A percentile compares a stretch with the other conserved stretches of the same genome.
Evolutionary conservation across 1,140 invertebrate genomes (phyloP).

Genomic region (Trachelipus rathkii): DNA sequence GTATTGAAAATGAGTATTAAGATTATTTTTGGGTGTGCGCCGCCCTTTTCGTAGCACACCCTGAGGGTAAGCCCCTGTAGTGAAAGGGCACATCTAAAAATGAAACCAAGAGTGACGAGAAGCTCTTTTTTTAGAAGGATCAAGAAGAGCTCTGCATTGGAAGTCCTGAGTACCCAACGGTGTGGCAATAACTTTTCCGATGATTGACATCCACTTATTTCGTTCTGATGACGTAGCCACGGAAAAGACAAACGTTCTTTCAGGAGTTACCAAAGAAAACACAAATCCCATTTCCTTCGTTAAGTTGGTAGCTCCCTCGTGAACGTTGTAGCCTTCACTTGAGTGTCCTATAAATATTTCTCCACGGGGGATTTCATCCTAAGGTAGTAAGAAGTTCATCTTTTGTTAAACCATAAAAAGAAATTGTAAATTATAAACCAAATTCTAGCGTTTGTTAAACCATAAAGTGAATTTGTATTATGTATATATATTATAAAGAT

Average conservation of each 20-base stretch:
- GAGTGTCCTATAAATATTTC: slow-evolving; percentile 81
- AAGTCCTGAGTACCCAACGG: slow-evolving; percentile 74
- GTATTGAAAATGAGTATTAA: too few species aligned
- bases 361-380: slow-evolving; percentile 81
- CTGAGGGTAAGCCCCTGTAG: too few species aligned
- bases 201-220: slow-evolving; percentile 71
- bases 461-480: too few species aligned
- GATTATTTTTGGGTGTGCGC: too few species aligned
- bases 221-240: slow-evolving; percentile 70
- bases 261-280: slow-evolving; percentile 82
- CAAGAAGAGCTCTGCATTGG: slow-evolving; percentile 56
- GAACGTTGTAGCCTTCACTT: slow-evolving; percentile 67
- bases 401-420: too few species aligned
- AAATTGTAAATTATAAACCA: too few species aligned
- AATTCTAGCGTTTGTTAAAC: too few species aligned
- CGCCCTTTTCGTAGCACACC: too few species aligned
- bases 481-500: too few species aligned
- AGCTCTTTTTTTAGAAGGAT: slow-evolving; percentile 17
- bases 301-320: slow-evolving; percentile 59
- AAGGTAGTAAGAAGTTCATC: slow-evolving; percentile 31
- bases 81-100: too few species aligned
- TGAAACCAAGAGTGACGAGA: slow-evolving; percentile 32
- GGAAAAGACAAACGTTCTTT: slow-evolving; percentile 75
- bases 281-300: slow-evolving; percentile 65
- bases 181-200: slow-evolving; percentile 69